Base-by-base conservation (phyloP, 2,113 vertebrate species). In the Megaleporinus macrocephalus region DNA sequence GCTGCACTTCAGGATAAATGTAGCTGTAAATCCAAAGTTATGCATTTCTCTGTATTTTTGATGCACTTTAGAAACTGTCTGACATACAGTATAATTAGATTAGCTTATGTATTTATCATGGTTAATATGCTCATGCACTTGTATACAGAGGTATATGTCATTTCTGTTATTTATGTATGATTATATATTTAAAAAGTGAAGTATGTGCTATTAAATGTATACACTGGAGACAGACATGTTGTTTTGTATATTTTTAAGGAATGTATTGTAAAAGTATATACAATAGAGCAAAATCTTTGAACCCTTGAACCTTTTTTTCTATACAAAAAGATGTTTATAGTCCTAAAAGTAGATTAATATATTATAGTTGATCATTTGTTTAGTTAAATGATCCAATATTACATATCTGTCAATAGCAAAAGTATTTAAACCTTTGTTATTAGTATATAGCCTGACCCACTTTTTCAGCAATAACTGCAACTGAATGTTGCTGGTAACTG, bases 61-160 rank as follows among this genome's bases (percentile, higher is more conserved):
- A 65, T 59, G 86, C 62, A 83, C 71, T 81, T 75, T 47, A 77
- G 18, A 68, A 10, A 82, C 27, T 84, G 81, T 89, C 57, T 62
- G 75, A 47, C 57, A 82, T 55, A 20, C 70, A 55, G 18, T 65
- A 15, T 71, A 15, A 59, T 1, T 29, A n/a, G 66, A 81, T 63
- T 81, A 16, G 41, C 11, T 44, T 44, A 44, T 44, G 41, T 44
- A 44, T 44, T 9, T 10, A 44, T 9, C 11, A 9, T 44, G 41
- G 41, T 44, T 44, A 10, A 9, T 30, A 4, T 73, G 15, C 12
- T 53, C 49, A 30, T 55, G 61, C 26, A 61, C 76, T 30, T 72
- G 66, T 44, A 29, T 68, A 51, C 13, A 6, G 66, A 3, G 18
- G 18, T 69, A 11, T 11, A 3, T 16, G 5, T 69, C 36, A 29